A percentile compares a stretch with the other conserved stretches of the same genome.
Conservation (phyloP, 1,140 invertebrate genomes). For the Drosophila yakuba region DNA sequence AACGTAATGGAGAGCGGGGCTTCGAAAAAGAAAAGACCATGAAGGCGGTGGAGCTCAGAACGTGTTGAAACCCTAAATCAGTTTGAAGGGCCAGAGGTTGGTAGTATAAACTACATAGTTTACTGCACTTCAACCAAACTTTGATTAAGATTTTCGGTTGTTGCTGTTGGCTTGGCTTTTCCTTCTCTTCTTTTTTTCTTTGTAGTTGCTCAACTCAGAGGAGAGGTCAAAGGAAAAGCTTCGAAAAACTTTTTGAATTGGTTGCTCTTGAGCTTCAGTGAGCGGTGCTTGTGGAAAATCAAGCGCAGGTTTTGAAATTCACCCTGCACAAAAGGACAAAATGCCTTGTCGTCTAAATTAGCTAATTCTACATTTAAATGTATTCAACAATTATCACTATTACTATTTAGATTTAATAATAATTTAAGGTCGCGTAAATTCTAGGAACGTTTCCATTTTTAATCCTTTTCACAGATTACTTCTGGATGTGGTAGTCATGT, state of each 20-base stretch:
- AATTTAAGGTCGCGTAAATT: no score
- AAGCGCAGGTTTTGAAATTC: neutral
- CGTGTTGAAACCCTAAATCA: slow-evolving; percentile 61
- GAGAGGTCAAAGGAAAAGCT: slow-evolving; percentile 10
- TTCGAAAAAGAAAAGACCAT: slow-evolving; percentile 34
- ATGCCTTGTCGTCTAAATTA: no score
- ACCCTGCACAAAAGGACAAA: no score
- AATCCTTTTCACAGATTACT: no score
- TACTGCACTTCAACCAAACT: slow-evolving; percentile 80
- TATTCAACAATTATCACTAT: no score
- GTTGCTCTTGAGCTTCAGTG: slow-evolving; percentile 37
- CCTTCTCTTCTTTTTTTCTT: slow-evolving; percentile 39
- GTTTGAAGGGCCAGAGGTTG: slow-evolving; percentile 37
- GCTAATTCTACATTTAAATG: no score
- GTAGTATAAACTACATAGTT: slow-evolving; percentile 74
- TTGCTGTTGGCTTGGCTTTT: slow-evolving; percentile 44
- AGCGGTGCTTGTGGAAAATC: slow-evolving; percentile 11
- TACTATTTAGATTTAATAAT: no score
- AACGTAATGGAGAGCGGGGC: slow-evolving; percentile 71
- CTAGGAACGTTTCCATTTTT: neutral
- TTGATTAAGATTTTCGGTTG: slow-evolving; percentile 82
- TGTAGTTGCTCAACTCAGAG: slow-evolving; percentile 18
- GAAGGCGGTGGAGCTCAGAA: slow-evolving; percentile 20
- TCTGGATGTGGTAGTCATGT: no score
- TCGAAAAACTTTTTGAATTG: slow-evolving; percentile 58